Base-by-base conservation (phyloP, 2,888 invertebrate species). In the Cinara cedri region DNA sequence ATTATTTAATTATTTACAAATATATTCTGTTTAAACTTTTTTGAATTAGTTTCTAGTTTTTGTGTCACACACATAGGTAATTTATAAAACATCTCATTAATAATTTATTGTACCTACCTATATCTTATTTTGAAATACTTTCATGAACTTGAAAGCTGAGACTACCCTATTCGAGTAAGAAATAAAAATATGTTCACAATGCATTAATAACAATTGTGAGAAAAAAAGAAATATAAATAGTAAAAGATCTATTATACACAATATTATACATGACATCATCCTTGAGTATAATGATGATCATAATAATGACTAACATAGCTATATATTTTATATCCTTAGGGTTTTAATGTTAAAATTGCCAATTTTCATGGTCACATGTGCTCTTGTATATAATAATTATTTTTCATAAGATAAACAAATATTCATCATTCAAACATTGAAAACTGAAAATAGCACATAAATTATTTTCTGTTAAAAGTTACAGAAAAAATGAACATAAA, bases 261-360 rank as follows among this genome's bases (percentile, higher is more conserved):
- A 0, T 26, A 16, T 34, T 16, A 16, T 60, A 9, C 26, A 26
- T 60, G 16, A 60, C 19, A 51, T 68, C 26, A 60, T 60, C 49
- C 26, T 71, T 60, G 57, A 71, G 24, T 3, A 46, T 72, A 46
- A 44, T 57, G 16, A 57, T 11, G 16, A 44, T 55, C 55, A 44
- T 16, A 11, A 34, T 34, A 34, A 34, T 34, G 34, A 34, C 34
- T 34, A 34, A 34, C 34, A 34, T 34, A 34, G 34, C 34, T 34
- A 34, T 6, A 34, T 34, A 34, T 34, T 46, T 72, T 60, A 72
- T 72, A 60, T 19, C 24, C 44, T 60, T 13, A 13, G 46, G 13
- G 26, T 46, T 46, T 46, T 46, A 57, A 51, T 68, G 1, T 54
- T 6, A 24, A 57, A 46, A n/a, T 57, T n/a, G 44, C 72, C n/a